Evolutionary conservation across 2,113 vertebrate species (phyloP).

Genomic region (Sturnira hondurensis): DNA sequence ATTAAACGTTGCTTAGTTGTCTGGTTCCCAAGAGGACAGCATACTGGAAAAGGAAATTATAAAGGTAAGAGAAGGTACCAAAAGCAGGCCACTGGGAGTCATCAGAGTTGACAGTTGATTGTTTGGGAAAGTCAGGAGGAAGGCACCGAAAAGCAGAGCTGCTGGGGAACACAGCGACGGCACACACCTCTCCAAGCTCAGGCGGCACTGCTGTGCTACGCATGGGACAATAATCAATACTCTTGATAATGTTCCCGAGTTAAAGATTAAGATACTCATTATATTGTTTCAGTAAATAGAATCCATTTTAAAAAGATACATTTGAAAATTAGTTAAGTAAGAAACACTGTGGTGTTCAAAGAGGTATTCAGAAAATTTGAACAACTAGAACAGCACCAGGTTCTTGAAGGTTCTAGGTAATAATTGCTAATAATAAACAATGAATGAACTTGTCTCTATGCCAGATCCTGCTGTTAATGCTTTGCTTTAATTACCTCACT

Average conservation of each 20-base stretch:
- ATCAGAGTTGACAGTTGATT: not conserved
- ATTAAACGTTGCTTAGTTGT: not conserved
- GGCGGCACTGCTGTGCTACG: not conserved
- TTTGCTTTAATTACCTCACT: not conserved
- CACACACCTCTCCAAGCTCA: not conserved
- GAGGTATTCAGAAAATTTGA: not conserved
- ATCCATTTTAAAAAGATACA: not conserved
- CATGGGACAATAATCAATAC: not conserved
- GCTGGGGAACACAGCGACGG: not conserved
- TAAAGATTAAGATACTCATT: not conserved
- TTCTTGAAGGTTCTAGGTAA: not conserved
- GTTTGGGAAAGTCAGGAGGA: not conserved
- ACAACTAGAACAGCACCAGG: not conserved
- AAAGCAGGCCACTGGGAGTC: not conserved
- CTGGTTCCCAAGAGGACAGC: not conserved
- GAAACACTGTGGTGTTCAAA: not conserved
- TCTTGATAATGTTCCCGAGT: not conserved
- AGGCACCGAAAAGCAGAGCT: not conserved
- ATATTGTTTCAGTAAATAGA: slow-evolving; percentile 21
- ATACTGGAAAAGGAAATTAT: slow-evolving; percentile 19
- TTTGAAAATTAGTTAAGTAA: slow-evolving; percentile 14
- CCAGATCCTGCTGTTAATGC: not conserved
- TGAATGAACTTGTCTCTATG: not conserved
- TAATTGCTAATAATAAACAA: not conserved
- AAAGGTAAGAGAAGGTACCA: not conserved